Evolutionary conservation across 2,113 vertebrate genomes (phyloP).

Genomic region (Leptodactylus fuscus): DNA sequence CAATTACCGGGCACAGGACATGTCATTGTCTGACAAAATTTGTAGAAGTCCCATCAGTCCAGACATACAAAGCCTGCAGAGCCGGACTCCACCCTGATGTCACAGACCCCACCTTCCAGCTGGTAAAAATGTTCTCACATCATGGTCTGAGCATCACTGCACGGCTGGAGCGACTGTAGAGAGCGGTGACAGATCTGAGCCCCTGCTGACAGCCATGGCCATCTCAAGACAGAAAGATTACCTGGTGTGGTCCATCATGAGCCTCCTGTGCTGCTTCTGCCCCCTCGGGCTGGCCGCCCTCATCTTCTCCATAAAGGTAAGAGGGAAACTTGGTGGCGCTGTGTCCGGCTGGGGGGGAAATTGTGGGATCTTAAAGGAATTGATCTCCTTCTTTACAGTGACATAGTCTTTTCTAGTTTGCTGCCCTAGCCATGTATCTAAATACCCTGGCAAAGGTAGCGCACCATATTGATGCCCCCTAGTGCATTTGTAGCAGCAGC

Average conservation of each 20-base stretch:
- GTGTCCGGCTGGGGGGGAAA: too few relatives aligned
- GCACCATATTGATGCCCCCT: too few relatives aligned
- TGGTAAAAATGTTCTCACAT: not conserved
- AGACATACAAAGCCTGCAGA: not conserved
- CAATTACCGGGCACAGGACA: too few relatives aligned
- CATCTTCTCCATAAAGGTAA: conserved; percentile 26
- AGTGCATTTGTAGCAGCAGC: too few relatives aligned
- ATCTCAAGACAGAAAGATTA: not conserved
- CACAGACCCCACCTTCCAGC: not conserved
- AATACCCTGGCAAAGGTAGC: too few relatives aligned
- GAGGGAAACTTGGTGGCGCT: not conserved
- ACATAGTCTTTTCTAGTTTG: too few relatives aligned
- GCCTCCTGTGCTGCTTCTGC: not conserved
- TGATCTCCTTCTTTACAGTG: too few relatives aligned
- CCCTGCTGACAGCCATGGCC: not conserved
- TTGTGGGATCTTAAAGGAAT: too few relatives aligned
- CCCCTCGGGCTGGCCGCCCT: conserved; percentile 15
- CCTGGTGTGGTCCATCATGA: not conserved
- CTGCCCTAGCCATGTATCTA: too few relatives aligned
- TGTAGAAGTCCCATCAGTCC: not conserved
- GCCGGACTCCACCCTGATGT: not conserved
- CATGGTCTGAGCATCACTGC: not conserved
- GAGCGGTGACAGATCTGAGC: not conserved
- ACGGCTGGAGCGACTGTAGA: too few relatives aligned
- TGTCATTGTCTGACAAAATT: not conserved